Conservation (phyloP, 2,113 vertebrate genomes). For the Brienomyrus brachyistius region DNA sequence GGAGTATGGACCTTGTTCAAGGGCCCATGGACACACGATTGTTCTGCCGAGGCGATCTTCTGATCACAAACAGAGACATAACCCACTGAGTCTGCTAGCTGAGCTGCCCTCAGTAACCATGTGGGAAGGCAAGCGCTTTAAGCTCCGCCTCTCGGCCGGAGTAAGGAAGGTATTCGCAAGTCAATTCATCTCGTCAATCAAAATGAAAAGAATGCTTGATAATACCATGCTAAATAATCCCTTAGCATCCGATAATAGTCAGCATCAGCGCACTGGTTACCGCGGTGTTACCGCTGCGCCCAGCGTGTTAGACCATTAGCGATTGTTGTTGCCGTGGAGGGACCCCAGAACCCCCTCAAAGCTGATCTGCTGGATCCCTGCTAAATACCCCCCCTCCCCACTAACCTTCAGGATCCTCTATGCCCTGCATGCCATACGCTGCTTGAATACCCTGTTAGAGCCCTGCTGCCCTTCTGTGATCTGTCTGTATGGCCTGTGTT, state of each 20-base stretch:
- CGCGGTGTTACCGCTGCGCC: rapidly evolving
- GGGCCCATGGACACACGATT: background rate
- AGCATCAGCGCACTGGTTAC: background rate
- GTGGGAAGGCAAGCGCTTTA: background rate
- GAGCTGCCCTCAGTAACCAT: background rate
- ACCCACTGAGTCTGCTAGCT: background rate
- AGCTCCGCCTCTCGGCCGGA: background rate
- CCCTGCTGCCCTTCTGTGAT: background rate
- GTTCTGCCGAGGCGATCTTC: background rate
- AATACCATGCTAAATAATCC: background rate
- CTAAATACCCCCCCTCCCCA: background rate
- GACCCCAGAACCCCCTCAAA: background rate
- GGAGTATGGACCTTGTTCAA: background rate
- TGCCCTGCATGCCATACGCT: background rate
- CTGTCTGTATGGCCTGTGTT: background rate
- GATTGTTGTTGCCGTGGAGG: background rate
- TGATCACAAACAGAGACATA: background rate
- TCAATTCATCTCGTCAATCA: background rate
- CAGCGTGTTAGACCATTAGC: background rate
- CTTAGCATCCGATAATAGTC: background rate
- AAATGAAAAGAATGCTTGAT: background rate
- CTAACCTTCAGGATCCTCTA: background rate
- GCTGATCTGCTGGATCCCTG: background rate
- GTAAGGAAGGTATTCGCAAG: background rate
- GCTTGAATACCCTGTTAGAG: background rate